Percentiles rank a stretch among this genome's conserved stretches.
Conservation (phyloP, 1,140 invertebrate genomes). For the Parasteatoda tepidariorum region DNA sequence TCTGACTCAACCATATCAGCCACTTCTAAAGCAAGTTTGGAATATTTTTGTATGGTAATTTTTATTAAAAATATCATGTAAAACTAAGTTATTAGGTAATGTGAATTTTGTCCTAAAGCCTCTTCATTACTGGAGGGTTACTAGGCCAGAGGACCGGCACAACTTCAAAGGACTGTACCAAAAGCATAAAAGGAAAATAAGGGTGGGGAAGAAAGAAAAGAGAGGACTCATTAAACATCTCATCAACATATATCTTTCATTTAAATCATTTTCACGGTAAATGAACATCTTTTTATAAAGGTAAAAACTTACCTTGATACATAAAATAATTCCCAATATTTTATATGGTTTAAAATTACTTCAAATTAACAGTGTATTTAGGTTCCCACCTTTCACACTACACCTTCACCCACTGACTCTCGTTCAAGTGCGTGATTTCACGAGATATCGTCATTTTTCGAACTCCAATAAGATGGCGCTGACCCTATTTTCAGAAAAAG, state of each 20-base stretch:
- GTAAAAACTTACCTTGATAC: constrained; percentile 13
- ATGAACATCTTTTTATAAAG: neutral
- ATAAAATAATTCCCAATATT: neutral
- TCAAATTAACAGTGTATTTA: neutral
- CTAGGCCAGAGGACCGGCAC: constrained; percentile 41
- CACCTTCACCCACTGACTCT: constrained; percentile 52
- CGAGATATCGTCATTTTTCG: constrained; percentile 18
- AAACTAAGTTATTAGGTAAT: too few relatives aligned
- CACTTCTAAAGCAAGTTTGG: neutral
- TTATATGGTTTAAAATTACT: neutral
- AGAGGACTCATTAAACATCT: neutral
- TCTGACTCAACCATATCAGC: constrained; percentile 42
- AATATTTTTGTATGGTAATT: neutral
- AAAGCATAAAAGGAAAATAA: constrained; percentile 48
- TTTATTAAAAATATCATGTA: too few relatives aligned
- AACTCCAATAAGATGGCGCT: constrained; percentile 19
- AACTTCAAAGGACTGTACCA: constrained; percentile 55
- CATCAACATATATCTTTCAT: neutral
- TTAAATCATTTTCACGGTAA: neutral
- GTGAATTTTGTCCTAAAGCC: neutral
- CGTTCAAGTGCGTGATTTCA: constrained; percentile 30
- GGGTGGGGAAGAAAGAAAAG: constrained; percentile 50
- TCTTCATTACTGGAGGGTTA: constrained; percentile 4
- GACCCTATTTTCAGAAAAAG: neutral
- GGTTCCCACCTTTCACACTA: constrained; percentile 31